Conservation (phyloP, 2,797 vertebrate species). For the Bradypus variegatus region DNA sequence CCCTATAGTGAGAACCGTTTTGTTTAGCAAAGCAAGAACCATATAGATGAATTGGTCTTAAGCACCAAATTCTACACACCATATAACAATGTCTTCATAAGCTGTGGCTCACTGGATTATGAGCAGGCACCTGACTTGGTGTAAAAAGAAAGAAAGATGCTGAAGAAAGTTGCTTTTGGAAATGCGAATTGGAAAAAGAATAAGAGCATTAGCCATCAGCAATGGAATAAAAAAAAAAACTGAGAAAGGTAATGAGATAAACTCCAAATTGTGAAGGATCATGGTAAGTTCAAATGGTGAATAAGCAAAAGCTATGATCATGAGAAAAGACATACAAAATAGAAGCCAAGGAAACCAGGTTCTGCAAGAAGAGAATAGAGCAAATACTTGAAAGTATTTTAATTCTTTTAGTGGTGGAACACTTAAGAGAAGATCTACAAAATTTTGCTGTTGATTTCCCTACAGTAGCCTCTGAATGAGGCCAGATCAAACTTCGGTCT, state of each 20-base stretch:
- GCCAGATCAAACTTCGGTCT: background rate
- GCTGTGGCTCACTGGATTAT: background rate
- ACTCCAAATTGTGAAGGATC: background rate
- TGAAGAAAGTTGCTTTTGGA: slow-evolving; percentile 4
- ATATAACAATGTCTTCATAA: background rate
- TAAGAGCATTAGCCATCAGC: background rate
- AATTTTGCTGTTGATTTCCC: background rate
- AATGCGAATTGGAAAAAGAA: background rate
- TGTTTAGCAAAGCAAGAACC: background rate
- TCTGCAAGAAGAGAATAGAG: background rate
- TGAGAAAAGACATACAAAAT: background rate
- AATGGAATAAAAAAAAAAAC: background rate
- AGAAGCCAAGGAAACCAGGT: background rate
- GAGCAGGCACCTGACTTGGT: background rate
- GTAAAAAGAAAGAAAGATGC: background rate
- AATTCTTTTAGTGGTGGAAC: background rate
- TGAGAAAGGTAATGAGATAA: slow-evolving; percentile 12
- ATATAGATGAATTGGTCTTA: background rate
- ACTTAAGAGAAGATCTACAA: background rate
- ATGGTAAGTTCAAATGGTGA: slow-evolving; percentile 19
- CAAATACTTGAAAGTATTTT: background rate
- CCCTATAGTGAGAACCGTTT: too few species aligned
- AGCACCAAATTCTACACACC: background rate
- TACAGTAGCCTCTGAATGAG: background rate
- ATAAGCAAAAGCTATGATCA: slow-evolving; percentile 1